A percentile compares a stretch with the other conserved stretches of the same genome.
Conservation (phyloP, 2,888 invertebrate genomes). For the Coelopa pilipes region DNA sequence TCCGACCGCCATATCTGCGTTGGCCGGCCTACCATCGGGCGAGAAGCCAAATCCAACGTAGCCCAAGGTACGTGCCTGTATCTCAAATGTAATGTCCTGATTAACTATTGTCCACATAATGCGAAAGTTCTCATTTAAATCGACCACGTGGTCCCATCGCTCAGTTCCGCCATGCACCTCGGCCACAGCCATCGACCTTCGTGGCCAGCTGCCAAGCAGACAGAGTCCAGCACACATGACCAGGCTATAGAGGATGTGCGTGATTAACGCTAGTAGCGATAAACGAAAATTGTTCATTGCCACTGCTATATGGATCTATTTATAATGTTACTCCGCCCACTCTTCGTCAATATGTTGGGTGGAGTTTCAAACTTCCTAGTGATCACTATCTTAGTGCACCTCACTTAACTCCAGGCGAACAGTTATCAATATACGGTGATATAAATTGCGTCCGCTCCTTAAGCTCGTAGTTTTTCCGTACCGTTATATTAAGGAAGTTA, state of each 20-base stretch:
- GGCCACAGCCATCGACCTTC: conserved; percentile 7
- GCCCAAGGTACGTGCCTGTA: conserved; percentile 85
- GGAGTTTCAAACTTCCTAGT: neutral
- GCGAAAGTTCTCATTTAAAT: conserved; percentile 71
- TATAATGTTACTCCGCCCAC: neutral
- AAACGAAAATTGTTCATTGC: conserved; percentile 37
- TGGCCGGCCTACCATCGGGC: conserved; percentile 80
- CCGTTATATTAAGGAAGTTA: neutral
- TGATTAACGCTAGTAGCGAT: conserved; percentile 47
- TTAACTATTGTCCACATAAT: conserved; percentile 80
- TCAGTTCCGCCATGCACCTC: conserved; percentile 38
- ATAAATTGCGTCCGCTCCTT: neutral
- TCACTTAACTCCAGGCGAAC: neutral
- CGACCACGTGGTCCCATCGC: conserved; percentile 70
- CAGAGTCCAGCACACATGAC: conserved; percentile 32
- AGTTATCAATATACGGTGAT: neutral
- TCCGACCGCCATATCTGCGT: conserved; percentile 87
- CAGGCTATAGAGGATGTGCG: conserved; percentile 42
- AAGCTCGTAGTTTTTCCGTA: neutral
- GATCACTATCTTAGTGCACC: neutral
- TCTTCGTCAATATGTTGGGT: neutral
- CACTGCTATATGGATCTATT: conserved; percentile 10
- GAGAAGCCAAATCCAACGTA: conserved; percentile 91
- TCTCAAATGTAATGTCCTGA: conserved; percentile 83
- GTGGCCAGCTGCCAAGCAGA: conserved; percentile 11